Evolutionary conservation across 2,888 invertebrate species (phyloP), one percentile per base, ranked within the genome.

Genomic region (Eueremaeus valkanovi): DNA sequence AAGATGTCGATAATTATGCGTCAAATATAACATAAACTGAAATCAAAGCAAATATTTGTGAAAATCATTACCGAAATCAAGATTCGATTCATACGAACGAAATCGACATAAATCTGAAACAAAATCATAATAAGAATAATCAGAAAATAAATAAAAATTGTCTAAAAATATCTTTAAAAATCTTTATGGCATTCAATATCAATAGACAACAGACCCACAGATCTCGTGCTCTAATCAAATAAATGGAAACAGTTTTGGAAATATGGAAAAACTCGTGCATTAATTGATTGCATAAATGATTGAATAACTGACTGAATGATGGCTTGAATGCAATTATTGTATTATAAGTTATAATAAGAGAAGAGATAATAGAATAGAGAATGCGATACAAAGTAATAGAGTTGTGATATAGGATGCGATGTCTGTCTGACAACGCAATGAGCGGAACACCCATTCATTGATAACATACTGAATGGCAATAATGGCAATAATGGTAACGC

Each of bases 381-480:
- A 55, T 3, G 24, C 11, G 11, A 61, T 21, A 24, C 9, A 33
- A 33, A 16, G 61, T 31, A 11, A 31, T 61, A 27, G 61, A 61
- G 8, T 61, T 21, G 29, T n/a, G 29, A 36, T 63, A 63, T 63
- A 63, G 63, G 63, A 63, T 63, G 31, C 33, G 63, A 33, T n/a
- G n/a, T n/a, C n/a, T 63, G 36, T 33, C 63, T 33, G 63, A 33
- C 33, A n/a, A 13, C 3, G 11, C n/a, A n/a, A 18, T 31, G 33
- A 63, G 63, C 33, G n/a, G 63, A 58, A 63, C 63, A 63, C 63
- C 63, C 63, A 63, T 63, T 63, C 63, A 63, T 33, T 63, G 63
- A 63, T 63, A 63, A 58, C 24, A 24, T 58, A n/a, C n/a, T n/a
- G n/a, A n/a, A n/a, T n/a, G n/a, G n/a, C n/a, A n/a, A n/a, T n/a